Percentiles rank a stretch among this genome's conserved stretches.
Conservation (phyloP, 2,113 vertebrate genomes). For the Tenrec ecaudatus region DNA sequence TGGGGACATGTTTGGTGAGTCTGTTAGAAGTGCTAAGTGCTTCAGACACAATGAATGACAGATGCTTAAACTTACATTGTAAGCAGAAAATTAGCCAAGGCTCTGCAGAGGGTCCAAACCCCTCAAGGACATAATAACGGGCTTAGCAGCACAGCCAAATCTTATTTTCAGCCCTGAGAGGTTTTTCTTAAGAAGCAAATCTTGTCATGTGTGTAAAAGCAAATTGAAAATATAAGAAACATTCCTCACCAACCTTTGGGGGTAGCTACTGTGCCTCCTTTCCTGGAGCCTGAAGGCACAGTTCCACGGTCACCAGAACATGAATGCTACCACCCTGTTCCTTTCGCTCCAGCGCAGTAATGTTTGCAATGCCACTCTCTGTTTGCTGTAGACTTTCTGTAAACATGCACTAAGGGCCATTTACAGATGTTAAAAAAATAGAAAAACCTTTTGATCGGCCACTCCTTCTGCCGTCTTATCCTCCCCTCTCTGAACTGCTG, state of each 20-base stretch:
- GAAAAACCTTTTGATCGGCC: neutral
- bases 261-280: neutral
- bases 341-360: neutral
- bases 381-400: neutral
- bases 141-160: neutral
- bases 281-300: neutral
- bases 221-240: neutral
- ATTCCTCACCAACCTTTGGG: neutral
- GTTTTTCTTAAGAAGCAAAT: neutral
- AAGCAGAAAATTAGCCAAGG: neutral
- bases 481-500: neutral
- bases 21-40: neutral
- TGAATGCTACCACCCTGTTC: neutral
- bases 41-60: constrained; percentile 20
- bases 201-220: neutral
- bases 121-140: neutral
- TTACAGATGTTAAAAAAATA: neutral
- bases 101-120: neutral
- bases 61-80: neutral
- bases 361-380: neutral
- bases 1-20: neutral
- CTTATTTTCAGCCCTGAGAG: constrained; percentile 1
- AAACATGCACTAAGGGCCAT: neutral
- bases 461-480: neutral
- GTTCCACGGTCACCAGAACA: neutral